Conservation (phyloP, 2,797 vertebrate genomes). For the Pangasius djambal region DNA sequence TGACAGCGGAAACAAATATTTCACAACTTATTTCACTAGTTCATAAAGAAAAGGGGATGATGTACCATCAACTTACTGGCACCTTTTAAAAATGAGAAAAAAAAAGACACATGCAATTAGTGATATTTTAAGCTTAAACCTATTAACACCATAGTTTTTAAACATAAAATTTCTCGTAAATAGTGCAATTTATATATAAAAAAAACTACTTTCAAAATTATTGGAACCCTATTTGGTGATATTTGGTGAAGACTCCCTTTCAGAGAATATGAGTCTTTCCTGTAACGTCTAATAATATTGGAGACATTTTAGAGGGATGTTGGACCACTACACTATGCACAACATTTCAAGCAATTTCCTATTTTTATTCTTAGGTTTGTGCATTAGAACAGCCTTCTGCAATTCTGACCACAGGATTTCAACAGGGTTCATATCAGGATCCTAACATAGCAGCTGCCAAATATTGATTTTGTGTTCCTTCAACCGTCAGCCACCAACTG, state of each 20-base stretch:
- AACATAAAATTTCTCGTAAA: not conserved
- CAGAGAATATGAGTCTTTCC: not conserved
- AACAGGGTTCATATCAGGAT: not conserved
- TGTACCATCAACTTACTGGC: not conserved
- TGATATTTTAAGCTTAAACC: not conserved
- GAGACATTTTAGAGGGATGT: not conserved
- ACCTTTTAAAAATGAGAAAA: not conserved
- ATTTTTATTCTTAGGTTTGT: not conserved
- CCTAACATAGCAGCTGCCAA: conserved; percentile 5
- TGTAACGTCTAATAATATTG: not conserved
- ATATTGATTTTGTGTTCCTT: conserved; percentile 13
- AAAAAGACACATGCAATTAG: not conserved
- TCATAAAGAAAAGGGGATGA: not conserved
- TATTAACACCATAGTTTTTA: not conserved
- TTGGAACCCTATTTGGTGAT: not conserved
- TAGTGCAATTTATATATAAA: not conserved
- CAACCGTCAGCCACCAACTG: not conserved
- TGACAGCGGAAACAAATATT: not conserved
- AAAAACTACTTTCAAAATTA: not conserved
- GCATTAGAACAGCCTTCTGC: not conserved
- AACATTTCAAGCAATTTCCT: not conserved
- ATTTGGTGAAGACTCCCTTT: not conserved
- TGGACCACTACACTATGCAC: not conserved
- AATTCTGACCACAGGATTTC: not conserved
- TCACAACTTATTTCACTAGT: not conserved